Evolutionary conservation across 2,113 vertebrate genomes (phyloP).

Genomic region (Dascyllus trimaculatus): DNA sequence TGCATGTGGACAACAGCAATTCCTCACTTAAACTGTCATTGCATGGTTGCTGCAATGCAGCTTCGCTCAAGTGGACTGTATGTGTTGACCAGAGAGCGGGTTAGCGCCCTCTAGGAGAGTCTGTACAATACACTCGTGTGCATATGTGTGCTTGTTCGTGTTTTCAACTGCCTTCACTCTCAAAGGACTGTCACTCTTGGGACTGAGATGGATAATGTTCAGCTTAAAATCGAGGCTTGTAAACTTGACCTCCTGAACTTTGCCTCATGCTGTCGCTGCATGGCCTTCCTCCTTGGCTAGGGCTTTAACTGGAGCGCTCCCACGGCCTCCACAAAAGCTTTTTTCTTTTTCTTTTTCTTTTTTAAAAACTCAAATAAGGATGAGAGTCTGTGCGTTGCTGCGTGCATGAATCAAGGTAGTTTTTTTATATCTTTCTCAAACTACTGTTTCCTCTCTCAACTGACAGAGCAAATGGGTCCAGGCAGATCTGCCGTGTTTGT

Average conservation of each 20-base stretch:
- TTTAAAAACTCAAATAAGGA: slow-evolving; percentile 5
- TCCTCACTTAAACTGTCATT: slow-evolving; percentile 46
- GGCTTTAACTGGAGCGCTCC: slow-evolving; percentile 50
- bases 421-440: slow-evolving; percentile 16
- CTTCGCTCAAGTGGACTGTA: slow-evolving; percentile 38
- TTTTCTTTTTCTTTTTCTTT: not conserved
- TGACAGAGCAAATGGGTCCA: slow-evolving; percentile 50
- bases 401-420: slow-evolving; percentile 42
- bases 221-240: slow-evolving; percentile 15
- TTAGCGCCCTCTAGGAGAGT: slow-evolving; percentile 31
- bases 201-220: slow-evolving; percentile 14
- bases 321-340: slow-evolving; percentile 27
- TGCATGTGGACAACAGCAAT: slow-evolving; percentile 65
- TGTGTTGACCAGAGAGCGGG: slow-evolving; percentile 33
- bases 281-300: slow-evolving; percentile 52
- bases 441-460: slow-evolving; percentile 35
- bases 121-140: slow-evolving; percentile 30
- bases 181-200: slow-evolving; percentile 26
- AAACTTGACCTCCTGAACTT: slow-evolving; percentile 35
- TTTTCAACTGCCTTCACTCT: slow-evolving; percentile 66
- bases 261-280: slow-evolving; percentile 63
- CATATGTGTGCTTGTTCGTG: slow-evolving; percentile 27
- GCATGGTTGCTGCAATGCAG: slow-evolving; percentile 70
- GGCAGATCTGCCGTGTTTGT: slow-evolving; percentile 43
- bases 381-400: slow-evolving; percentile 34